phyloP scores from a whole-genome alignment of 2,888 invertebrate genomes.

The Actias luna region DNA sequence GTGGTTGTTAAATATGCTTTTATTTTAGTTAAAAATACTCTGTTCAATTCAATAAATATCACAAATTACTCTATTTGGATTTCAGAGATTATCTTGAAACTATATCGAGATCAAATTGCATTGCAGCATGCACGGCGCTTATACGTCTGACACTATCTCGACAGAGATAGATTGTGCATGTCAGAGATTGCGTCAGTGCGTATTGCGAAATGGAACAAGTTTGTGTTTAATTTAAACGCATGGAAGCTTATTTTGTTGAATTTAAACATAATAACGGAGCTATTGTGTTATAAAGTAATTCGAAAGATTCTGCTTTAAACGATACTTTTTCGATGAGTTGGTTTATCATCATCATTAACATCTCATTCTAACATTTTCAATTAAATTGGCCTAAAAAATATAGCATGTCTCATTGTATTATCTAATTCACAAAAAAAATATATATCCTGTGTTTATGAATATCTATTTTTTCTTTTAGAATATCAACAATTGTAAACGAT shows the following conservation, averaged over 20 bases:
- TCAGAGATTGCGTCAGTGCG: slow-evolving; percentile 14
- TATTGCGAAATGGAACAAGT: background rate
- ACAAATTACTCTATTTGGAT: background rate
- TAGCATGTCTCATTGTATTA: too few species aligned
- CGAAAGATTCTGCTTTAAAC: too few species aligned
- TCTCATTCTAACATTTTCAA: too few species aligned
- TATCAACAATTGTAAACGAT: too few species aligned
- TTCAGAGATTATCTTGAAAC: background rate
- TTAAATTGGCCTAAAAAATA: too few species aligned
- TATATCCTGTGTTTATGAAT: too few species aligned
- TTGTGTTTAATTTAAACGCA: background rate
- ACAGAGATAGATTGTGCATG: slow-evolving; percentile 27
- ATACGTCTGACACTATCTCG: slow-evolving; percentile 25
- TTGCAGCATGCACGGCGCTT: background rate
- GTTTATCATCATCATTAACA: too few species aligned
- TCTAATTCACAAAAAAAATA: too few species aligned
- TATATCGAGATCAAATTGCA: background rate
- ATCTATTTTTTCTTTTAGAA: too few species aligned
- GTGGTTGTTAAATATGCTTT: too few species aligned
- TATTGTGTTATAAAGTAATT: background rate
- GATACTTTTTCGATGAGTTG: too few species aligned
- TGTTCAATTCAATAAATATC: background rate
- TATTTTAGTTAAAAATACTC: background rate
- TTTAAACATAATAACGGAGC: too few species aligned
- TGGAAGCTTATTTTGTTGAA: background rate